phyloP scores from a whole-genome alignment of 2,797 vertebrate species.

The Chiloscyllium punctatum region DNA sequence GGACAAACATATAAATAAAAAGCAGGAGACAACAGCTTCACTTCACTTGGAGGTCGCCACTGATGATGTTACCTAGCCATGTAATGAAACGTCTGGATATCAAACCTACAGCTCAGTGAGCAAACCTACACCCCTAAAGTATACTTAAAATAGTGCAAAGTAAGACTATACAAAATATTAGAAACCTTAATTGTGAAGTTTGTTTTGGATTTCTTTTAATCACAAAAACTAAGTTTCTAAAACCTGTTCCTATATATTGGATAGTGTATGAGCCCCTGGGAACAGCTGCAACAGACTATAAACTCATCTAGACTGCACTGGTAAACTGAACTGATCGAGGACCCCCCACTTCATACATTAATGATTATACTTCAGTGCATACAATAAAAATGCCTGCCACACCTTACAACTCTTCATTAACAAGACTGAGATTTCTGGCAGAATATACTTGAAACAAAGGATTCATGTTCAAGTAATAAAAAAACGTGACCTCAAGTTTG shows the following conservation, averaged over 20 bases:
- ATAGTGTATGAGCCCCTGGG: constrained; percentile 40
- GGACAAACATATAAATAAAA: no score
- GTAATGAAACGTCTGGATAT: no score
- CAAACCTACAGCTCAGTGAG: no score
- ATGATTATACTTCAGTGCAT: constrained; percentile 40
- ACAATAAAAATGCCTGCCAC: constrained; percentile 40
- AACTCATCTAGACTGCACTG: constrained; percentile 20
- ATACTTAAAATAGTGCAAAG: background rate
- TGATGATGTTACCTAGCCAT: no score
- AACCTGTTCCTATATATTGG: constrained; percentile 36
- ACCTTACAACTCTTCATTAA: constrained; percentile 42
- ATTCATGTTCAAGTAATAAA: constrained; percentile 42
- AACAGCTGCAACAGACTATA: constrained; percentile 40
- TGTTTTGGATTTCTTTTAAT: constrained; percentile 37
- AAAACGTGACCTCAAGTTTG: constrained; percentile 40
- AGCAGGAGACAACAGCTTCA: no score
- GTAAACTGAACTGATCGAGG: constrained; percentile 36
- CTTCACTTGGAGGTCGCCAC: no score
- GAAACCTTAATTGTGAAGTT: constrained; percentile 41
- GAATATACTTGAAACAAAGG: constrained; percentile 39
- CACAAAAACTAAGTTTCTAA: constrained; percentile 41
- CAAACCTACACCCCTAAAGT: no score
- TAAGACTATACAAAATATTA: background rate
- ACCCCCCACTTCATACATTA: constrained; percentile 40
- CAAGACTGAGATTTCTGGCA: constrained; percentile 39